Evolutionary conservation across 2,888 invertebrate genomes (phyloP), one percentile per base, ranked within the genome.

Genomic region (Colletes collaris): DNA sequence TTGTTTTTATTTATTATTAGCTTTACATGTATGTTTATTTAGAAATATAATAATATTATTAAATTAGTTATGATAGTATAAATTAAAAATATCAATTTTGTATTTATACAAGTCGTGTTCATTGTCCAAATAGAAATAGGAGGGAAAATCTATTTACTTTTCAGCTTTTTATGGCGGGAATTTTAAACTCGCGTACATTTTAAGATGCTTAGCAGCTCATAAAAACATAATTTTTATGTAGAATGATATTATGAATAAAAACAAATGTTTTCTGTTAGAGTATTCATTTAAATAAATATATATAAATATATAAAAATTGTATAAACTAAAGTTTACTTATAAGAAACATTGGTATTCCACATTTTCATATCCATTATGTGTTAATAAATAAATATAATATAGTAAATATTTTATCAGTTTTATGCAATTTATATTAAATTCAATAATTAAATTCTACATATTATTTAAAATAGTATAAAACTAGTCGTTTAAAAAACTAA

Each of bases 151-250:
- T 2, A 19, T 10, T 52, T 74, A 6, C 7, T 40, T 56, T 5
- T 19, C 44, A 66, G 10, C 2, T 62, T 6, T 13, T 44, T 13
- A 27, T 52, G 52, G 66, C 62, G 75, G 62, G 44, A 76, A 63
- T 63, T 76, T 76, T 50, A 19, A 76, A 67, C 52, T 4, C 13
- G 6, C 8, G 4, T 40, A 52, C 37, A 16, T 8, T 35, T 37
- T 19, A 4, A 4, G 19, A 16, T 27, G 11, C 5, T 46, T 49
- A 13, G 4, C 13, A 44, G 49, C 6, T 2, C 4, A 5, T 16
- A 27, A 13, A 7, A 63, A 35, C 35, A 52, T 37, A 8, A n/a
- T 50, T 63, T 27, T 16, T 49, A 37, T 13, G 40, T 37, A 35
- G 6, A 35, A 13, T 56, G 13, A 13, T 35, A 27, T 7, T 55